phyloP scores from a whole-genome alignment of 2,797 vertebrate species.

The Phyllotis vaccarum region DNA sequence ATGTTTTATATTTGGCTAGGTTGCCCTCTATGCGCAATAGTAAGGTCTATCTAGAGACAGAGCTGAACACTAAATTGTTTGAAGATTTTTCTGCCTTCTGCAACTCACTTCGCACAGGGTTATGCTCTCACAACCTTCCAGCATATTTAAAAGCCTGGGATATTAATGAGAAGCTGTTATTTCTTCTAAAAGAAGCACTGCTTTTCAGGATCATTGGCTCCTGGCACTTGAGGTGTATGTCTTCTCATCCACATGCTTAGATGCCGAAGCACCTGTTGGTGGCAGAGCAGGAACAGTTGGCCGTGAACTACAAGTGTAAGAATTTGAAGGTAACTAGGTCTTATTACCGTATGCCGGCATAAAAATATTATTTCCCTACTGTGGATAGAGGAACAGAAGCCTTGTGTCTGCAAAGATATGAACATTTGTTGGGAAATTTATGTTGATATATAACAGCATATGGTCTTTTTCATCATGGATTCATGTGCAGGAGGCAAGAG shows the following conservation, averaged over 20 bases:
- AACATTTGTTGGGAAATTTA: conserved; percentile 88
- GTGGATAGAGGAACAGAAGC: conserved; percentile 86
- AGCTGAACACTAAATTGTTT: conserved; percentile 3
- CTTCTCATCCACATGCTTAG: conserved; percentile 59
- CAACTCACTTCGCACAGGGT: conserved; percentile 30
- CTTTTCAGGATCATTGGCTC: conserved; percentile 39
- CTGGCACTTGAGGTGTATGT: conserved; percentile 58
- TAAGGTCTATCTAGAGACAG: conserved; percentile 22
- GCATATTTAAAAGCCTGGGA: conserved; percentile 48
- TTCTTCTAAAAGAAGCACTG: conserved; percentile 57
- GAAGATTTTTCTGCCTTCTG: conserved; percentile 46
- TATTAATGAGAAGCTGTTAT: conserved; percentile 80
- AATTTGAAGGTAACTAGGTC: conserved; percentile 82
- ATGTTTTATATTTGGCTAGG: neutral
- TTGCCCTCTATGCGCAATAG: neutral
- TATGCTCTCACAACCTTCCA: conserved; percentile 48
- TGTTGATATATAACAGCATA: conserved; percentile 88
- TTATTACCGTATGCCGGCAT: conserved; percentile 81
- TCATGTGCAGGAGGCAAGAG: conserved; percentile 89
- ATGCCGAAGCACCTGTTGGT: conserved; percentile 76
- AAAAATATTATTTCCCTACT: conserved; percentile 85
- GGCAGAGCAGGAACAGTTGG: conserved; percentile 74
- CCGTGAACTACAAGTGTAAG: conserved; percentile 75
- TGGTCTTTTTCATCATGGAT: conserved; percentile 85
- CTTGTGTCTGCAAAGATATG: conserved; percentile 84